Conservation (phyloP, 2,797 vertebrate genomes). For the Chloroceryle amazona region DNA sequence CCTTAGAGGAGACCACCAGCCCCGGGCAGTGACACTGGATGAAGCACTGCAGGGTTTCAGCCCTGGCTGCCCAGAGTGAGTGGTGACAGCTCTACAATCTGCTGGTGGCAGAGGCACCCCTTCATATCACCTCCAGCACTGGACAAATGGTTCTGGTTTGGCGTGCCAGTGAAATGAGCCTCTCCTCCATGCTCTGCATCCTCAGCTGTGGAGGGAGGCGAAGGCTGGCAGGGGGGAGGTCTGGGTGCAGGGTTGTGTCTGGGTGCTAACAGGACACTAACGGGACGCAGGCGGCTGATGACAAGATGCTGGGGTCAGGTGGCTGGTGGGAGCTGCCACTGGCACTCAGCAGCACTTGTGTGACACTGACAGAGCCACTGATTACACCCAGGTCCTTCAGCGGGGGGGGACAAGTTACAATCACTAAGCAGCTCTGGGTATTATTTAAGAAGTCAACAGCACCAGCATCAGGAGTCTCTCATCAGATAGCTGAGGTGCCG, state of each 20-base stretch:
- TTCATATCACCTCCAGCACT: accelerated
- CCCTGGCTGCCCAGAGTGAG: not conserved
- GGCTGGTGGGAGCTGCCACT: not conserved
- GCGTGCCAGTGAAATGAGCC: accelerated
- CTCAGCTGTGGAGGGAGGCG: not conserved
- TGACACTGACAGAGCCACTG: not conserved
- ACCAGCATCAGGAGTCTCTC: not conserved
- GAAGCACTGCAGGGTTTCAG: not conserved
- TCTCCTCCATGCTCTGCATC: not conserved
- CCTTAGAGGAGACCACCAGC: not conserved
- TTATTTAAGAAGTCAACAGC: not conserved
- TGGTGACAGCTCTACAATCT: accelerated
- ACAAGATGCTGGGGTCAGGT: not conserved
- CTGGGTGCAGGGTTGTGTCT: accelerated
- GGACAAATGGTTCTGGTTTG: not conserved
- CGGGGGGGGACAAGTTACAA: not conserved
- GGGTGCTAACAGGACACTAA: not conserved
- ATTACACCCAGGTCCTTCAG: not conserved
- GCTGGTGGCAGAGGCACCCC: not conserved
- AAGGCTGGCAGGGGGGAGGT: not conserved
- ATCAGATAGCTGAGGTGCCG: not conserved
- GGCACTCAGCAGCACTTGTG: not conserved
- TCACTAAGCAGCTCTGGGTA: not conserved
- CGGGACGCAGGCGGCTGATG: not conserved
- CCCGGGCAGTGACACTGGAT: not conserved